Evolutionary conservation across 2,797 vertebrate species (phyloP).

Genomic region (Ctenopoma multispine): DNA sequence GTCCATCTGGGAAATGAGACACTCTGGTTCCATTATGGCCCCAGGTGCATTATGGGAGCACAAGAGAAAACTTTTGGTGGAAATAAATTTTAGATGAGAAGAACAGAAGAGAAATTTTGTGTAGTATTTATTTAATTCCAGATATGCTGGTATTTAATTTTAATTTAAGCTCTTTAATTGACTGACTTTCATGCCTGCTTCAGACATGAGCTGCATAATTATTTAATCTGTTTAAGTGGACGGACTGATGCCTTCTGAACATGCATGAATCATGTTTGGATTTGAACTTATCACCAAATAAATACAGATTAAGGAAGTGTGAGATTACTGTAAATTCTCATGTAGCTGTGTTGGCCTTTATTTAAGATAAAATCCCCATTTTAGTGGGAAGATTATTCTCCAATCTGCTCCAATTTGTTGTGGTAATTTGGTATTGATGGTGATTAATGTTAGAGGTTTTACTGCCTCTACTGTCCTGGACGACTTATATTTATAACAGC

Average conservation of each 20-base stretch:
- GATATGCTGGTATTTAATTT: slow-evolving; percentile 12
- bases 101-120: slow-evolving; percentile 21
- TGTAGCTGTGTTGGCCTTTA: background rate
- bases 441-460: background rate
- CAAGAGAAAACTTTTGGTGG: slow-evolving; percentile 74
- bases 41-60: slow-evolving; percentile 78
- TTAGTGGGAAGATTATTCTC: background rate
- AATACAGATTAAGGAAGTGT: background rate
- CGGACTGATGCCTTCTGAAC: background rate
- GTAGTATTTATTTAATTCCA: slow-evolving; percentile 31
- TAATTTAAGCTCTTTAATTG: background rate
- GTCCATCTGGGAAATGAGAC: slow-evolving; percentile 86
- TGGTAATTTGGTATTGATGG: background rate
- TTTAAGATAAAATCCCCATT: background rate
- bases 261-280: background rate
- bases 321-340: background rate
- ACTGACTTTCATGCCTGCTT: background rate
- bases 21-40: slow-evolving; percentile 76
- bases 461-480: background rate
- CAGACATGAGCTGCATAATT: background rate
- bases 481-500: too few relatives aligned
- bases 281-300: background rate
- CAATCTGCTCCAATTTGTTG: background rate
- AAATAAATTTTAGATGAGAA: slow-evolving; percentile 63
- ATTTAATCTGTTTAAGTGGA: background rate